phyloP scores from a whole-genome alignment of 2,797 vertebrate species.

The Fistularia commersonii region DNA sequence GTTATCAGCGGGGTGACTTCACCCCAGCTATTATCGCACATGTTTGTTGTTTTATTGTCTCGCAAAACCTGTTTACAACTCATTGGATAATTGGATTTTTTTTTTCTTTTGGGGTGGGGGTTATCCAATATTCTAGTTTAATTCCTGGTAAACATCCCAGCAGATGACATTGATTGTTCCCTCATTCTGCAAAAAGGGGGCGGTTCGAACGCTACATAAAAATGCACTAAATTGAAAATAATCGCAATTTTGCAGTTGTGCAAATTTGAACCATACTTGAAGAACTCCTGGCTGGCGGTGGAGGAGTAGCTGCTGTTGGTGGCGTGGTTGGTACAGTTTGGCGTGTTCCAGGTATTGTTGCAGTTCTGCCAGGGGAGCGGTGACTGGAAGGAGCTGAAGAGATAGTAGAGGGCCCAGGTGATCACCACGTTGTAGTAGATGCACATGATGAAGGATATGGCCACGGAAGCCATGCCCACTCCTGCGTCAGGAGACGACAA shows the following conservation, averaged over 20 bases:
- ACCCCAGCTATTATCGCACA: too few relatives aligned
- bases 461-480: constrained; percentile 76
- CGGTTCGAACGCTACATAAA: too few relatives aligned
- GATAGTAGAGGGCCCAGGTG: constrained; percentile 79
- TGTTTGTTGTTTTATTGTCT: too few relatives aligned
- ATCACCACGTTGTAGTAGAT: constrained; percentile 80
- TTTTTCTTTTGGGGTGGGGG: too few relatives aligned
- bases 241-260: not conserved
- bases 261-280: constrained; percentile 57
- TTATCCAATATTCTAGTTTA: too few relatives aligned
- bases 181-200: too few relatives aligned
- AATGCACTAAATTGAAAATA: not conserved
- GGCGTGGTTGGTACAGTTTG: constrained; percentile 59
- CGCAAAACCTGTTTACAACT: too few relatives aligned
- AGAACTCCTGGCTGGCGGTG: constrained; percentile 79
- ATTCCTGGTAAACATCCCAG: too few relatives aligned
- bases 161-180: too few relatives aligned
- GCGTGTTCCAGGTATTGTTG: constrained; percentile 79
- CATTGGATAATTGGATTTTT: too few relatives aligned
- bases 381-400: constrained; percentile 77
- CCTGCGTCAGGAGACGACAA: constrained; percentile 48
- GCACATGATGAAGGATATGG: constrained; percentile 79
- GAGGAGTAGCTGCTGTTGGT: constrained; percentile 63
- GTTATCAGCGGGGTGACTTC: too few relatives aligned
- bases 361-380: constrained; percentile 75